phyloP scores from a whole-genome alignment of 92 coral and sea anemone genomes.

The Metridium senile region DNA sequence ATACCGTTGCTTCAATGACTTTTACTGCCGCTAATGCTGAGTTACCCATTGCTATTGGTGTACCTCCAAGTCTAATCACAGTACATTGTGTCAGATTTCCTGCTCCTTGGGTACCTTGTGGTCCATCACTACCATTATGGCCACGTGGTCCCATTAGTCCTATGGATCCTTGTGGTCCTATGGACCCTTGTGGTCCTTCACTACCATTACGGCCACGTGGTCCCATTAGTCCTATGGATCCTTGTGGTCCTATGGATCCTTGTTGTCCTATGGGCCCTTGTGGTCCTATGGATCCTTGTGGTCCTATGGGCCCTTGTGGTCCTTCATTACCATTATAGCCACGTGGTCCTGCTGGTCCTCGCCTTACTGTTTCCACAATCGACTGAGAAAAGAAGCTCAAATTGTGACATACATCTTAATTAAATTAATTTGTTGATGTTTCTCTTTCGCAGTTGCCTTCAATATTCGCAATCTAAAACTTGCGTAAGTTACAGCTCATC shows the following conservation, averaged over 20 bases:
- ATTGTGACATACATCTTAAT: no score
- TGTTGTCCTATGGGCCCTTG: conserved; percentile 23
- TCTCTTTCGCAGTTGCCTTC: no score
- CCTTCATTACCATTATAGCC: conserved; percentile 37
- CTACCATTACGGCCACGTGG: conserved; percentile 4
- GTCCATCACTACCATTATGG: background rate
- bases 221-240: background rate
- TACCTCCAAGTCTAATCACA: background rate
- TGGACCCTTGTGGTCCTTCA: conserved; percentile 2
- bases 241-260: conserved; percentile 5
- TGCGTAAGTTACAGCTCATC: no score
- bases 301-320: conserved; percentile 31
- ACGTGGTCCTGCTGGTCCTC: conserved; percentile 30
- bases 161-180: background rate
- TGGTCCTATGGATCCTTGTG: conserved; percentile 18
- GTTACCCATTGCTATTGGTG: background rate
- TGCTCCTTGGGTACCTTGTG: conserved; percentile 24
- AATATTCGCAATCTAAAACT: no score
- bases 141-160: conserved; percentile 25
- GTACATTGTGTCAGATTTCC: conserved; percentile 31
- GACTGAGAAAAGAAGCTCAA: background rate
- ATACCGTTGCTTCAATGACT: background rate
- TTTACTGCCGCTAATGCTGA: background rate
- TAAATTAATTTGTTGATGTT: no score
- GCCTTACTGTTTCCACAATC: background rate